These are phyloP conservation scores for Bubalus kerabau DNA, from an alignment of 2,113 vertebrate genomes.

Conservation along the genomic window DNA sequence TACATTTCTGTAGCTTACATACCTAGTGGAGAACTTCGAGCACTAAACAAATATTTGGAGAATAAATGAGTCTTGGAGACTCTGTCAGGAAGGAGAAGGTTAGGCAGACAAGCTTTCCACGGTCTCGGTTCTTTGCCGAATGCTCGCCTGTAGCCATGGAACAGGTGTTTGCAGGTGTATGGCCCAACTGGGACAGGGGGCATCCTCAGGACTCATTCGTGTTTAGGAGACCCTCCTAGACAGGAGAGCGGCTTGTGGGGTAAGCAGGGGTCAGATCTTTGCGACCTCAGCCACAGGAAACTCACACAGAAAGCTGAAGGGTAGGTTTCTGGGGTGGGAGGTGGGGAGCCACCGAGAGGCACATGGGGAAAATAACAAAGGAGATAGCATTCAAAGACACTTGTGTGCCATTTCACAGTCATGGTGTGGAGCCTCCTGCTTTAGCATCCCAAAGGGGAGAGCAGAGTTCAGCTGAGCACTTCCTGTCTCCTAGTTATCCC, in stretches of 20 bases:
- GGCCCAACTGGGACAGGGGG: background rate
- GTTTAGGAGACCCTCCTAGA: background rate
- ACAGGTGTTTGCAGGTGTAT: background rate
- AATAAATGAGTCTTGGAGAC: background rate
- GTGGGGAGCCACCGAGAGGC: background rate
- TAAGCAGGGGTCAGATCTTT: background rate
- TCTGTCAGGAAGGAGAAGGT: background rate
- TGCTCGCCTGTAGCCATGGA: rapidly evolving
- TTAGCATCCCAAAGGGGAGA: background rate
- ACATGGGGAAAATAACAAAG: background rate
- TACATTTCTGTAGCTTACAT: background rate
- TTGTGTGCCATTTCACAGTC: no score
- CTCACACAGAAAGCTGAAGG: background rate
- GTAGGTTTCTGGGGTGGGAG: background rate
- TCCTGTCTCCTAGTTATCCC: background rate
- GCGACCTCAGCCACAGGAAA: background rate
- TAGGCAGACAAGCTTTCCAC: background rate
- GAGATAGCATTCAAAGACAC: background rate
- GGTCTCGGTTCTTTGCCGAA: rapidly evolving
- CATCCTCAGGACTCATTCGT: background rate
- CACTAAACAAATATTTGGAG: conserved; percentile 43
- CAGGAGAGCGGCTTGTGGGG: background rate
- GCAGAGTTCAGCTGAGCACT: no score
- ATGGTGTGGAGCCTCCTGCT: rapidly evolving
- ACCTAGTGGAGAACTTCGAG: background rate